Evolutionary conservation across 2,113 vertebrate species (phyloP).

Genomic region (Leucosticte australis): DNA sequence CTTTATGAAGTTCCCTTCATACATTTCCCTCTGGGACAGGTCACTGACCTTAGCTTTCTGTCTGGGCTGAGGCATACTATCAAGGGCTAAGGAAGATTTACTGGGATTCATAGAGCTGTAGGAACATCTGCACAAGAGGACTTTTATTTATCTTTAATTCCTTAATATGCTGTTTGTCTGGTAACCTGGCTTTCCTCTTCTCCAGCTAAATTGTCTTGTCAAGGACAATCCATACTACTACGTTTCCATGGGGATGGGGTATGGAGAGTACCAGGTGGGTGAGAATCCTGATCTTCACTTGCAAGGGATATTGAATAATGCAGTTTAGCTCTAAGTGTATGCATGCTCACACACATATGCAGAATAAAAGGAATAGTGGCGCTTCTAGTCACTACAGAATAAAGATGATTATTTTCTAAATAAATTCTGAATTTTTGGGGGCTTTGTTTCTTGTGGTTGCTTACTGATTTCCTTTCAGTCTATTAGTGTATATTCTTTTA

Average conservation of each 20-base stretch:
- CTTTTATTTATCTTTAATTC: neutral
- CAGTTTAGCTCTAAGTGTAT: neutral
- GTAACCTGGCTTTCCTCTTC: neutral
- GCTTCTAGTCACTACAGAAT: neutral
- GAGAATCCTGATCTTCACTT: neutral
- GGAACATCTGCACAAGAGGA: neutral
- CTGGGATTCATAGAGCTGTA: neutral
- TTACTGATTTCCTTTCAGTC: neutral
- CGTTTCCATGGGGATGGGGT: neutral
- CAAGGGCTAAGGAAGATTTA: neutral
- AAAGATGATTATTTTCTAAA: neutral
- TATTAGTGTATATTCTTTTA: neutral
- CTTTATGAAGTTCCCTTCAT: neutral
- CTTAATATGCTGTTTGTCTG: neutral
- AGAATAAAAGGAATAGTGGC: neutral
- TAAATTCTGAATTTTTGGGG: neutral
- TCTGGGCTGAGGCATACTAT: neutral
- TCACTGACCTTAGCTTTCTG: neutral
- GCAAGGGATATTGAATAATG: neutral
- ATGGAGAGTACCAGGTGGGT: neutral
- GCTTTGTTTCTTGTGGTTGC: neutral
- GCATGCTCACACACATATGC: accelerated
- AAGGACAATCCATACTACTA: neutral
- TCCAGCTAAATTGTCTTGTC: neutral
- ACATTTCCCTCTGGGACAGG: neutral